Conservation (phyloP, 2,888 invertebrate genomes). For the Orthonychiurus folsomi region DNA sequence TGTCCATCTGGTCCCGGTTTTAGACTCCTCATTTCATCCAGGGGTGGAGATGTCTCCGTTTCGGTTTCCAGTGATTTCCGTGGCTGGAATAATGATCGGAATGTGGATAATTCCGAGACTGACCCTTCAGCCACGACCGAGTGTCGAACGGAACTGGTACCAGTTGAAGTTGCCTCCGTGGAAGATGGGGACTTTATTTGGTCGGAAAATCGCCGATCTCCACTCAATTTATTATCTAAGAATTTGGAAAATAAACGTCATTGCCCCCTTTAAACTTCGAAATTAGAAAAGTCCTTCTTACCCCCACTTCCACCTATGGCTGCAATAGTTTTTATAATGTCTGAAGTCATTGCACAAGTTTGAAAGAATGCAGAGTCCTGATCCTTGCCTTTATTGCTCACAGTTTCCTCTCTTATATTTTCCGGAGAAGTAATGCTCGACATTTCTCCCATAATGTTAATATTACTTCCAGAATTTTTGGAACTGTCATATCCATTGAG, state of each 20-base stretch:
- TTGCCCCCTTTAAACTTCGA: background rate
- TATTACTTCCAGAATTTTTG: slow-evolving; percentile 12
- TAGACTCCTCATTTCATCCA: background rate
- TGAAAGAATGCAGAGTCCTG: background rate
- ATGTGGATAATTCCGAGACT: background rate
- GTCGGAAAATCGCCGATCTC: background rate
- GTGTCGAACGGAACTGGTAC: background rate
- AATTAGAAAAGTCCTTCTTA: too few species aligned
- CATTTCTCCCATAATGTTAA: slow-evolving; percentile 9
- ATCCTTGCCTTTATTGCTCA: background rate
- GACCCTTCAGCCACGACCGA: background rate
- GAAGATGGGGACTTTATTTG: background rate
- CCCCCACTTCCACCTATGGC: too few species aligned
- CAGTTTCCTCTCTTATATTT: background rate
- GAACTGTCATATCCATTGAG: slow-evolving; percentile 12
- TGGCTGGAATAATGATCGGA: background rate
- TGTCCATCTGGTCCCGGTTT: too few species aligned
- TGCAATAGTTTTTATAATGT: too few species aligned
- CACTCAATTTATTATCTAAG: background rate
- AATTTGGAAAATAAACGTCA: background rate
- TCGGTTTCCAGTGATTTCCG: background rate
- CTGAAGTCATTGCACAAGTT: background rate
- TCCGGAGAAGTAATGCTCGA: background rate
- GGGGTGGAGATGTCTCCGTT: background rate
- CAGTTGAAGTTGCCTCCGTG: background rate